phyloP scores from a whole-genome alignment of 2,888 invertebrate genomes.

The Yponomeuta plumbellus region DNA sequence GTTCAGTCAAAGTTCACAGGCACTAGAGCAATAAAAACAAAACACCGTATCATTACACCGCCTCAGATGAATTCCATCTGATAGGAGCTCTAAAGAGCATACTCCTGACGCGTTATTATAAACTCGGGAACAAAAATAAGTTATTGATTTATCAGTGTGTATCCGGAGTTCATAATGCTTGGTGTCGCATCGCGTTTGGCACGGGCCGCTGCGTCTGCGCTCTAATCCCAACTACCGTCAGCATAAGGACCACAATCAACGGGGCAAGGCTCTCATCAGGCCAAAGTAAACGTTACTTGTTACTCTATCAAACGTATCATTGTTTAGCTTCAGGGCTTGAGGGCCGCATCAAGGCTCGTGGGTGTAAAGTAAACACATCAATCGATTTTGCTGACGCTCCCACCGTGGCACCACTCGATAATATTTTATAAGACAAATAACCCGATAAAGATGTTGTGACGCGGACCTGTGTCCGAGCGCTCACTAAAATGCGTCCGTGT shows the following conservation, averaged over 20 bases:
- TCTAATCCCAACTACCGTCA: slow-evolving; percentile 43
- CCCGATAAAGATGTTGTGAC: slow-evolving; percentile 77
- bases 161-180: slow-evolving; percentile 64
- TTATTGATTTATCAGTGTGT: slow-evolving; percentile 70
- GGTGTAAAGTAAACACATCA: slow-evolving; percentile 71
- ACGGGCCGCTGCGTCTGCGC: slow-evolving; percentile 54
- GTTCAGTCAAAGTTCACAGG: neutral
- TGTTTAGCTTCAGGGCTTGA: slow-evolving; percentile 68
- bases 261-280: slow-evolving; percentile 54
- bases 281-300: slow-evolving; percentile 70
- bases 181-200: slow-evolving; percentile 63
- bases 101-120: slow-evolving; percentile 36
- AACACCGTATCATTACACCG: slow-evolving; percentile 5
- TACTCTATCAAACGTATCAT: slow-evolving; percentile 70
- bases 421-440: slow-evolving; percentile 77
- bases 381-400: slow-evolving; percentile 74
- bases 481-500: slow-evolving; percentile 73
- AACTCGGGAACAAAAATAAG: slow-evolving; percentile 44
- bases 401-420: slow-evolving; percentile 69
- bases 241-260: slow-evolving; percentile 40
- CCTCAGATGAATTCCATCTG: slow-evolving; percentile 22
- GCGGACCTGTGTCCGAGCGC: slow-evolving; percentile 76
- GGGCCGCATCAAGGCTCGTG: slow-evolving; percentile 68
- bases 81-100: slow-evolving; percentile 27
- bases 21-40: slow-evolving; percentile 2